These are phyloP conservation scores for Paraplagusia blochii DNA, from an alignment of 2,113 vertebrate genomes.

Conservation along the genomic window DNA sequence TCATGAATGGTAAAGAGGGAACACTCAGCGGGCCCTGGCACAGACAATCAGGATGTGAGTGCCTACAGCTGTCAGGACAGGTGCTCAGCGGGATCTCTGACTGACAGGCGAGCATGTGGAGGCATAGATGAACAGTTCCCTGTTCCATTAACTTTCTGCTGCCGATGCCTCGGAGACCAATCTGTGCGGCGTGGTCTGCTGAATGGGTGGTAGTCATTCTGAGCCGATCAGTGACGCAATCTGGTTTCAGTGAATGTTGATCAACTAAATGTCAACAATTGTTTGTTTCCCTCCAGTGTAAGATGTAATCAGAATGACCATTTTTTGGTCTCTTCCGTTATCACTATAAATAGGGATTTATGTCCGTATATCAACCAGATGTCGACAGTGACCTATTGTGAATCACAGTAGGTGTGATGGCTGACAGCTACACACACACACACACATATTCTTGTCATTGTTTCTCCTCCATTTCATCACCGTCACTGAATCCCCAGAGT, in stretches of 20 bases:
- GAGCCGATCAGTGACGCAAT: background rate
- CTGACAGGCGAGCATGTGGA: conserved; percentile 41
- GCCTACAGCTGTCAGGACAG: conserved; percentile 33
- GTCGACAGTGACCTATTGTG: conserved; percentile 5
- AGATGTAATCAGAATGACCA: too few species aligned
- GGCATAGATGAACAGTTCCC: conserved; percentile 24
- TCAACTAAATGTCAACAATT: background rate
- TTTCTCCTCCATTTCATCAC: too few species aligned
- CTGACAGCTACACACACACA: background rate
- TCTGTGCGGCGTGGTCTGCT: conserved; percentile 22
- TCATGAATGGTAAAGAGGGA: background rate
- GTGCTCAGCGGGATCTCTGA: conserved; percentile 30
- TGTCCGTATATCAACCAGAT: background rate
- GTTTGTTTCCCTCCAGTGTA: background rate
- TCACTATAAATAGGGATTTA: background rate
- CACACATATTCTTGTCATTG: too few species aligned
- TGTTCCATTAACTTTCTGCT: conserved; percentile 50
- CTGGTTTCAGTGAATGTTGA: background rate
- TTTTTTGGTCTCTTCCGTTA: too few species aligned
- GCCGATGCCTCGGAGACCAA: conserved; percentile 35
- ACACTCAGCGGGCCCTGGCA: background rate
- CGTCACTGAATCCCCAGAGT: too few species aligned
- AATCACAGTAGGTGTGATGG: background rate
- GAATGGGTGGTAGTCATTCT: background rate
- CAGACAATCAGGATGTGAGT: conserved; percentile 9